Conservation (phyloP, 2,888 invertebrate genomes). For the Leptinotarsa rubiginosa region DNA sequence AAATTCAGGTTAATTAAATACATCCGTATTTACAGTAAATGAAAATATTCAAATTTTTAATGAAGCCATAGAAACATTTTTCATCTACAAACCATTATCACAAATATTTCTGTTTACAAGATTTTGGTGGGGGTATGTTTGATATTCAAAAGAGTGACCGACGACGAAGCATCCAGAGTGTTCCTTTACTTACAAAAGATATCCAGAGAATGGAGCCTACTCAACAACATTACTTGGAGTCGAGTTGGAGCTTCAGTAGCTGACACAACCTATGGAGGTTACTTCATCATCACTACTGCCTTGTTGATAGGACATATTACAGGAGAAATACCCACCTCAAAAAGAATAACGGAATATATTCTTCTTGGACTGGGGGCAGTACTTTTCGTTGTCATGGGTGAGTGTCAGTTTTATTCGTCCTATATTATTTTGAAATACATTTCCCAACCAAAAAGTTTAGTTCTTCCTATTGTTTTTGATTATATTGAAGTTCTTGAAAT, state of each 20-base stretch:
- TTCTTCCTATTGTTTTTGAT: no score
- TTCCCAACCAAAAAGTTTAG: background rate
- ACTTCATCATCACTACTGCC: conserved; percentile 77
- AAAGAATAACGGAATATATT: conserved; percentile 75
- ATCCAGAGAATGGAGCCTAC: conserved; percentile 80
- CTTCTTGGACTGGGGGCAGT: conserved; percentile 78
- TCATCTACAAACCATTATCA: no score
- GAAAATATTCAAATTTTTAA: no score
- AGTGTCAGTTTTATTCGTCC: conserved; percentile 46
- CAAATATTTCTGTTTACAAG: conserved; percentile 65
- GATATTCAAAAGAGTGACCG: conserved; percentile 77
- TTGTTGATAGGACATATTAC: conserved; percentile 74
- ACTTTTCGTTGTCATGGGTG: conserved; percentile 76
- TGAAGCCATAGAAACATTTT: no score
- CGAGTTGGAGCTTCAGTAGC: conserved; percentile 76
- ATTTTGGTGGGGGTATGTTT: conserved; percentile 76
- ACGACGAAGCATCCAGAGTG: conserved; percentile 78
- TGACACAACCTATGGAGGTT: conserved; percentile 76
- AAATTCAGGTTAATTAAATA: no score
- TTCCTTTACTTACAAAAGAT: conserved; percentile 77
- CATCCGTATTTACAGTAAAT: no score
- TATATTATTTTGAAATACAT: background rate
- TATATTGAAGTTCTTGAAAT: no score
- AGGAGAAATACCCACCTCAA: conserved; percentile 74
- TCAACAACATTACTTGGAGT: conserved; percentile 81